Conservation (phyloP, 2,888 invertebrate genomes). For the Plemyria rubiginata region DNA sequence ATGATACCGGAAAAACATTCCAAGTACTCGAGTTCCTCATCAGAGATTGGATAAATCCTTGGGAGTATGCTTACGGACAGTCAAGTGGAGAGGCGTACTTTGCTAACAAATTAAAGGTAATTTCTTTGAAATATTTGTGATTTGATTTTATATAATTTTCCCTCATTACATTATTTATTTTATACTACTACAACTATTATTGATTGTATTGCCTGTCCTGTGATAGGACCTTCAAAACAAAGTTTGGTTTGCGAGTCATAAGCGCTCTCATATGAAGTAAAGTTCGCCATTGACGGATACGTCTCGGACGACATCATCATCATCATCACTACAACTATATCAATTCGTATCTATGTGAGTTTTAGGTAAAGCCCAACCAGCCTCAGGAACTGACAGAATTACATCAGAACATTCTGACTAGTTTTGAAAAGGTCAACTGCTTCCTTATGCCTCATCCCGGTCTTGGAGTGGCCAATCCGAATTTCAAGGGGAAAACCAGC, state of each 20-base stretch:
- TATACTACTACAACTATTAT: too few relatives aligned
- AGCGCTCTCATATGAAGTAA: too few relatives aligned
- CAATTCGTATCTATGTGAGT: background rate
- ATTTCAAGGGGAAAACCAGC: conserved; percentile 33
- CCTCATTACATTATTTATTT: too few relatives aligned
- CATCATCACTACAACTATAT: too few relatives aligned
- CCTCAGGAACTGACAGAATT: conserved; percentile 35
- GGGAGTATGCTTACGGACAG: conserved; percentile 94
- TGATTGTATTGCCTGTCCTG: too few relatives aligned
- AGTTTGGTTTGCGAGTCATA: too few relatives aligned
- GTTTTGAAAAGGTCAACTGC: conserved; percentile 38
- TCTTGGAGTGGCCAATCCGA: conserved; percentile 20
- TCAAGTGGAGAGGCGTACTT: conserved; percentile 94
- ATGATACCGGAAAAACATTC: conserved; percentile 92
- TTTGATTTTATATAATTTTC: too few relatives aligned
- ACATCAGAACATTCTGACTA: conserved; percentile 30
- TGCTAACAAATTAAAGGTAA: conserved; percentile 91
- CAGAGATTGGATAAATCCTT: conserved; percentile 98
- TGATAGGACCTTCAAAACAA: too few relatives aligned
- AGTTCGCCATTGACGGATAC: too few relatives aligned
- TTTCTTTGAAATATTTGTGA: background rate
- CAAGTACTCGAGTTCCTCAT: conserved; percentile 94
- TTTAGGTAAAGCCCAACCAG: conserved; percentile 30
- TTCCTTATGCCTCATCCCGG: conserved; percentile 46
- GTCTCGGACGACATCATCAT: too few relatives aligned